Evolutionary conservation across 2,888 invertebrate genomes (phyloP).

Genomic region (Drosophila sordidapex): DNA sequence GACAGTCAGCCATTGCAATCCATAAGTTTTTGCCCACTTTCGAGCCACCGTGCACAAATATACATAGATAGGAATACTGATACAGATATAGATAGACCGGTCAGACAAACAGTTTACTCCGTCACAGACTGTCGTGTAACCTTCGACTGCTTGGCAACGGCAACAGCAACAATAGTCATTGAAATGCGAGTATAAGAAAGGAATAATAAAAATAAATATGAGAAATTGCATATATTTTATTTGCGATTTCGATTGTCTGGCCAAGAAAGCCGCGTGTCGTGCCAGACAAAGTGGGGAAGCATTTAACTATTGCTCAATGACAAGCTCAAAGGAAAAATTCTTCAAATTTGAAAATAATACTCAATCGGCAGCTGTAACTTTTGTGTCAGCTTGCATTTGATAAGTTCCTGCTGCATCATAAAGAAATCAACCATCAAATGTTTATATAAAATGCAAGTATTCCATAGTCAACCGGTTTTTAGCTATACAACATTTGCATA

Average conservation of each 20-base stretch:
- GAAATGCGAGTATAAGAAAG: conserved; percentile 26
- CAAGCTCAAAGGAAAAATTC: conserved; percentile 7
- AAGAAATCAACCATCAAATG: conserved; percentile 11
- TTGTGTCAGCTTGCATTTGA: conserved; percentile 33
- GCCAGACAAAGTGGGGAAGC: background rate
- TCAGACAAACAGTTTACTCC: conserved; percentile 55
- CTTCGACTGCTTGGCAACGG: conserved; percentile 62
- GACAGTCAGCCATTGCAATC: conserved; percentile 37
- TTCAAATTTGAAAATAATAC: conserved; percentile 15
- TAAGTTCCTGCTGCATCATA: conserved; percentile 5
- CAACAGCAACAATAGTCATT: conserved; percentile 17
- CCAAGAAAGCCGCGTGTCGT: conserved; percentile 34
- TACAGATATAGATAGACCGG: conserved; percentile 30
- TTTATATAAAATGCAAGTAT: conserved; percentile 28
- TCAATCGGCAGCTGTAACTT: conserved; percentile 38
- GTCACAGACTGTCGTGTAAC: conserved; percentile 58
- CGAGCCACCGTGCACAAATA: conserved; percentile 22
- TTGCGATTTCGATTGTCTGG: conserved; percentile 63
- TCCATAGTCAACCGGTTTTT: conserved; percentile 1
- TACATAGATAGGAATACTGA: conserved; percentile 3
- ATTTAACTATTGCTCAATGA: conserved; percentile 40
- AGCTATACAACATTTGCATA: background rate
- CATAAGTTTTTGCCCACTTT: conserved; percentile 25
- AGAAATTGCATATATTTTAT: conserved; percentile 66
- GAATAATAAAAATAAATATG: conserved; percentile 68